Percentiles rank a stretch among this genome's conserved stretches.
Conservation (phyloP, 2,888 invertebrate genomes). For the Sarcophaga caerulescens region DNA sequence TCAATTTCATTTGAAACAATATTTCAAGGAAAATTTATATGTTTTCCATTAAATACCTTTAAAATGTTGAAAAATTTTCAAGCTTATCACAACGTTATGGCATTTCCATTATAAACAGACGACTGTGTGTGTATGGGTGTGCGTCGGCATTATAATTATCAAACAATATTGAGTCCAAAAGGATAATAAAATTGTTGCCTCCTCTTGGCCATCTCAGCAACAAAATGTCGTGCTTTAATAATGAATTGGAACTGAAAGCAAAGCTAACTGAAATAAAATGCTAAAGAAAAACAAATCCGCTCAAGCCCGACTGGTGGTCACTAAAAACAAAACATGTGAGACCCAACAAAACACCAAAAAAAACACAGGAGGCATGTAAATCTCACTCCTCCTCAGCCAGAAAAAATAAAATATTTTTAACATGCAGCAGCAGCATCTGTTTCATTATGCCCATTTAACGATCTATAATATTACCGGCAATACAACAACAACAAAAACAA, state of each 20-base stretch:
- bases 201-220: not conserved
- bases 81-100: not conserved
- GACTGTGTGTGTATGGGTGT: not conserved
- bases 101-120: not conserved
- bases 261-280: not conserved
- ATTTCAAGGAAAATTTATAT: not conserved
- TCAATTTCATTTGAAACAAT: not conserved
- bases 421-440: conserved; percentile 8
- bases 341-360: not conserved
- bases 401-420: conserved; percentile 4
- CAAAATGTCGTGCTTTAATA: not conserved
- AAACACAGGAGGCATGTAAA: not conserved
- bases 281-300: not conserved
- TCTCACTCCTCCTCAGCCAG: not conserved
- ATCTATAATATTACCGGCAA: conserved; percentile 30
- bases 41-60: too few relatives aligned
- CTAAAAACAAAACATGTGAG: not conserved
- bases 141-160: conserved; percentile 9
- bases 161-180: conserved; percentile 26
- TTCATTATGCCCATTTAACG: conserved; percentile 39
- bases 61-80: too few relatives aligned
- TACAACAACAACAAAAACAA: not conserved
- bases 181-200: conserved; percentile 40
- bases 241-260: not conserved
- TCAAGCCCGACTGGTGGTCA: not conserved